Evolutionary conservation across 2,113 vertebrate genomes (phyloP), one percentile per base, ranked within the genome.

Genomic region (Larimichthys polyactis): DNA sequence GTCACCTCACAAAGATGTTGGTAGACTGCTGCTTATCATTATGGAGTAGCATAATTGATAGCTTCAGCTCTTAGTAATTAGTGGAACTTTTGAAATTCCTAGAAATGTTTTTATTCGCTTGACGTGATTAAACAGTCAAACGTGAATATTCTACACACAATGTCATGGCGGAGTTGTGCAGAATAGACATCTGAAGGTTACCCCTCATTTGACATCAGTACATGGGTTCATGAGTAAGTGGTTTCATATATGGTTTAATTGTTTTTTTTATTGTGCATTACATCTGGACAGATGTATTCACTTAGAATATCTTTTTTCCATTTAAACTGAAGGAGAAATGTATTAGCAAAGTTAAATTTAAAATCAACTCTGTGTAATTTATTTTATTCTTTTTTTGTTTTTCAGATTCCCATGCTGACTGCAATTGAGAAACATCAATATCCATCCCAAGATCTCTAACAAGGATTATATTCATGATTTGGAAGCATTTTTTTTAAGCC

Each of bases 341-440:
- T 16, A 49, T 62, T 14, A 51, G 48, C 40, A 4, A 4, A 54
- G 6, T 22, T 17, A 11, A 49, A 22, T 52, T 24, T 27, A 60
- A 40, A 20, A 36, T 40, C 5, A 1, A 11, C 16, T 29, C 14
- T 67, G 44, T 70, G 17, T 71, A 19, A 78, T 63, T 85, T 4
- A 79, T 69, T 83, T 43, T n/a, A 1, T 49, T 85, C 52, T 74
- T 44, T 70, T 57, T 65, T 74, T 62, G 66, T 57, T 65, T 11
- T 74, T 68, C 76, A 94, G 87, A 80, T 89, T 85, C 40, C 22
- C 69, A 16, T n/a, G 49, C 83, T 82, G 84, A 85, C 66, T 83
- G 86, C 70, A 75, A 36, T 64, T 90, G 48, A 86, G 32, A 43
- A 72, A 44, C 9, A 27, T 57, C 64, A 24, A 4, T 36, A 49